phyloP scores from a whole-genome alignment of 2,113 vertebrate species.

The Poicephalus meyeri region DNA sequence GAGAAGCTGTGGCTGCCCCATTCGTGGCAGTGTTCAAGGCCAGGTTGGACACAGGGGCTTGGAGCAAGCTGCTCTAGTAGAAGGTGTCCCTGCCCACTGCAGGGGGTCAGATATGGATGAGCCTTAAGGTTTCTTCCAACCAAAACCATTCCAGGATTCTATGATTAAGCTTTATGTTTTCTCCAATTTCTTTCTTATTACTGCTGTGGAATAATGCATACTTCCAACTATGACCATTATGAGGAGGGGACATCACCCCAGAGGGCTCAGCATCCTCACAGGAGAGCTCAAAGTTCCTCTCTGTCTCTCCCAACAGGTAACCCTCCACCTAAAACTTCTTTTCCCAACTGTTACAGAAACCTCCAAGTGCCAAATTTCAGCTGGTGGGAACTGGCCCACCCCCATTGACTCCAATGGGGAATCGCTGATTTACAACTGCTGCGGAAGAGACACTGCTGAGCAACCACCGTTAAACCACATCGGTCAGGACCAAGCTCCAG shows the following conservation, averaged over 20 bases:
- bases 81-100: background rate
- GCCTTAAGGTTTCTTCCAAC: background rate
- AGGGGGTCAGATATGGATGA: background rate
- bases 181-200: background rate
- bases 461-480: background rate
- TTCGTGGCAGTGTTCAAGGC: background rate
- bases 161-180: background rate
- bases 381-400: background rate
- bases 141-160: background rate
- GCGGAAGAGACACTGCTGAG: background rate
- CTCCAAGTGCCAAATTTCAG: background rate
- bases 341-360: background rate
- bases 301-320: background rate
- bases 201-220: background rate
- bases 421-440: accelerated
- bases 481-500: background rate
- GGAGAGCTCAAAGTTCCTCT: background rate
- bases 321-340: background rate
- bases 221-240: background rate
- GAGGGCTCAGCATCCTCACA: accelerated
- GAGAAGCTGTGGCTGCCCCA: no score
- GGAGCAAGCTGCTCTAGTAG: background rate
- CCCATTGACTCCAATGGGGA: background rate
- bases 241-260: background rate
- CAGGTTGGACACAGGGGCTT: background rate